These are phyloP conservation scores for Aphelenchoides besseyi DNA, from an alignment of 1,140 invertebrate species.

Conservation along the genomic window DNA sequence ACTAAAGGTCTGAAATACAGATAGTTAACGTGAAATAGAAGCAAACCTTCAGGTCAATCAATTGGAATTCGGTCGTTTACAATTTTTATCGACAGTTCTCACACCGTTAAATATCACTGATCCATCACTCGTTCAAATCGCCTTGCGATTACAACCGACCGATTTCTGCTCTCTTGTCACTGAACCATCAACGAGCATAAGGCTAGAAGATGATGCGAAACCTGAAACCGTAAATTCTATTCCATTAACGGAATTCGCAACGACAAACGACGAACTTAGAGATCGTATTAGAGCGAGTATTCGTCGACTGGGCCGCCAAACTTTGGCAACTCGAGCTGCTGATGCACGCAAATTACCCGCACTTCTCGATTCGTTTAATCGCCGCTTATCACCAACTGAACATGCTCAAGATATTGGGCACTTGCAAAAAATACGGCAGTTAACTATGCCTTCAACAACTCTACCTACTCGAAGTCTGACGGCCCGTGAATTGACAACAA, in stretches of 20 bases:
- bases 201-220: too few relatives aligned
- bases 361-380: background rate
- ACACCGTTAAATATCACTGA: background rate
- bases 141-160: background rate
- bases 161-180: conserved; percentile 11
- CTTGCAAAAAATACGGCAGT: background rate
- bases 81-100: background rate
- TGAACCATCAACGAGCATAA: too few relatives aligned
- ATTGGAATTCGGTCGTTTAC: background rate
- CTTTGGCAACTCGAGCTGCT: background rate
- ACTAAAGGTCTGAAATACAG: background rate
- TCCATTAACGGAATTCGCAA: background rate
- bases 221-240: too few relatives aligned
- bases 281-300: background rate
- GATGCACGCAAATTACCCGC: background rate
- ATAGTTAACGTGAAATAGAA: background rate
- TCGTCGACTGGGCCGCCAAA: conserved; percentile 5
- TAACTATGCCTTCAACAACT: background rate
- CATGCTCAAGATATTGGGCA: background rate
- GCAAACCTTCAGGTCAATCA: background rate
- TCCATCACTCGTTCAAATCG: background rate
- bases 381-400: background rate
- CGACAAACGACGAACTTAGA: background rate
- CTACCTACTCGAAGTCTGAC: background rate
- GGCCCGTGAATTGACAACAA: background rate